Percentiles rank a stretch among this genome's conserved stretches.
Evolutionary conservation across 2,797 vertebrate genomes (phyloP).

Genomic region (Scarus forsteni): DNA sequence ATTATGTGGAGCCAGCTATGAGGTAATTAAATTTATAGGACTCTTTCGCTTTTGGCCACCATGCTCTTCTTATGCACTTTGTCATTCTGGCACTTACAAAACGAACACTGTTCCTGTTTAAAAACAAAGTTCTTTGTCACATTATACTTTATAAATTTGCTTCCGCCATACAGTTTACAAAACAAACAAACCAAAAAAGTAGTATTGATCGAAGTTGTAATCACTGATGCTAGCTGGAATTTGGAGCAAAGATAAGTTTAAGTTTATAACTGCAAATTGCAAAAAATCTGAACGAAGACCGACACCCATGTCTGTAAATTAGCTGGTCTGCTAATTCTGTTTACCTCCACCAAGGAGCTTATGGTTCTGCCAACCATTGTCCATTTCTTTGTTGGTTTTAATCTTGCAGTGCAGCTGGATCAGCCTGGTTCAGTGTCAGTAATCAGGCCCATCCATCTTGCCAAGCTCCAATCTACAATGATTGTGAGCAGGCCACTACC

Average conservation of each 20-base stretch:
- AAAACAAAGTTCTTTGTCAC: constrained; percentile 1
- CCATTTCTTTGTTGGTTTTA: too few species aligned
- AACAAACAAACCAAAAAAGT: background rate
- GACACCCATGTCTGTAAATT: too few species aligned
- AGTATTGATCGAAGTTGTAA: constrained; percentile 11
- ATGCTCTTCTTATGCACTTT: constrained; percentile 79
- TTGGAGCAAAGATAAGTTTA: background rate
- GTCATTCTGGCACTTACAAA: constrained; percentile 87
- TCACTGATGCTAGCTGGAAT: background rate
- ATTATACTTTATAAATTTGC: constrained; percentile 13
- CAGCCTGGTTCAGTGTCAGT: too few species aligned
- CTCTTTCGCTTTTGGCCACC: constrained; percentile 86
- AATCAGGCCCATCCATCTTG: too few species aligned
- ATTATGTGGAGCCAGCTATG: constrained; percentile 80
- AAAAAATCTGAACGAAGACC: background rate
- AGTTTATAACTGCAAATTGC: background rate
- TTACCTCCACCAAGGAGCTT: too few species aligned
- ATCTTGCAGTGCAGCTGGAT: too few species aligned
- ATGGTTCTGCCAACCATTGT: too few species aligned
- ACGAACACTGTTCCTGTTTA: constrained; percentile 38
- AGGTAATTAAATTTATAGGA: constrained; percentile 89
- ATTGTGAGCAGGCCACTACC: too few species aligned
- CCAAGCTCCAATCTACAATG: too few species aligned
- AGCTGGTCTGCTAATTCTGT: too few species aligned
- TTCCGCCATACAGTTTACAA: constrained; percentile 24